These are phyloP conservation scores for Mustelus asterias DNA, from an alignment of 2,113 vertebrate genomes.

Conservation along the genomic window DNA sequence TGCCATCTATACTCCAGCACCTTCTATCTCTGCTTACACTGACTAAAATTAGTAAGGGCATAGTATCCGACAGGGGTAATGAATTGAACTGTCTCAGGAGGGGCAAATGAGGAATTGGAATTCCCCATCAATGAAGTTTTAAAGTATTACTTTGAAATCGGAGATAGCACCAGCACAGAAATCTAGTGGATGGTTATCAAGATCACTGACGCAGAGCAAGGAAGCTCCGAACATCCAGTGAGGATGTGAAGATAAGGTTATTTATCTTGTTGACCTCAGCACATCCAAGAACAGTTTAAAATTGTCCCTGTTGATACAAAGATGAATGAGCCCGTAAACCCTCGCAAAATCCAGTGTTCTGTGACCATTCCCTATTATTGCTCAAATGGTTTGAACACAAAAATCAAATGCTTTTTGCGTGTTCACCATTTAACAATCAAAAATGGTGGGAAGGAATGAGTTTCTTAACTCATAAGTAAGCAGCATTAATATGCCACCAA, in stretches of 20 bases:
- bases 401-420: background rate
- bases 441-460: background rate
- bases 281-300: background rate
- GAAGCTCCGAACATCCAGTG: background rate
- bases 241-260: background rate
- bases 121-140: background rate
- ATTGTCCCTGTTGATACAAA: background rate
- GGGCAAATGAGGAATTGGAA: background rate
- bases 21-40: background rate
- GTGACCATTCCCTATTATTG: background rate
- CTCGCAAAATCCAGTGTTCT: background rate
- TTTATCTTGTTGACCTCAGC: slow-evolving; percentile 6
- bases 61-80: background rate
- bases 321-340: background rate
- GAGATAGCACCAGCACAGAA: background rate
- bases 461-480: background rate
- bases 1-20: background rate
- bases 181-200: background rate
- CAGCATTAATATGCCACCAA: background rate
- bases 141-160: slow-evolving; percentile 21
- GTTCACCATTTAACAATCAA: background rate
- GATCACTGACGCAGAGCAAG: background rate
- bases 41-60: background rate
- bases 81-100: background rate
- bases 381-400: background rate